These are phyloP conservation scores for Labrus mixtus DNA, from an alignment of 2,113 vertebrate species.

Conservation along the genomic window DNA sequence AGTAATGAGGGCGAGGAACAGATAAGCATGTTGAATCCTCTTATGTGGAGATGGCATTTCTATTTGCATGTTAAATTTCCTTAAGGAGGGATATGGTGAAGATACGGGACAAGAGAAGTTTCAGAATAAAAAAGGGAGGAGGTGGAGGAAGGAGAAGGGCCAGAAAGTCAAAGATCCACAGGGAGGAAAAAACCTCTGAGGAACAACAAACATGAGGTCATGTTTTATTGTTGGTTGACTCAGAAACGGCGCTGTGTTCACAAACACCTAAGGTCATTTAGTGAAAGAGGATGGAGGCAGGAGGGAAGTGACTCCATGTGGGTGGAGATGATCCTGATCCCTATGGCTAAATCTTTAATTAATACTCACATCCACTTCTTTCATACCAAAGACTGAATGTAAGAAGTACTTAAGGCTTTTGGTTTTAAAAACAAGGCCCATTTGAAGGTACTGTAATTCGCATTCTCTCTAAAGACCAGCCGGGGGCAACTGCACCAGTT, in stretches of 20 bases:
- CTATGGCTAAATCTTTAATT: not conserved
- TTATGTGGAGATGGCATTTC: not conserved
- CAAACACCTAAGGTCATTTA: conserved; percentile 5
- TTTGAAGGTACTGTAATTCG: not conserved
- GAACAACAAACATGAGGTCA: conserved; percentile 49
- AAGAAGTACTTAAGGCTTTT: not conserved
- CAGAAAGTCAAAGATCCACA: conserved; percentile 50
- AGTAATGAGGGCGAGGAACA: not conserved
- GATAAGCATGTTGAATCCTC: conserved; percentile 2
- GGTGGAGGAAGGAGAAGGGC: conserved; percentile 23
- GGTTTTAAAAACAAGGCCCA: not conserved
- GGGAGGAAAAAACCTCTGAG: conserved; percentile 46
- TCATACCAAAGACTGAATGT: too few species aligned
- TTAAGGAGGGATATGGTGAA: not conserved
- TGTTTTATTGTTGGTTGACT: conserved; percentile 46
- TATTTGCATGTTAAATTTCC: not conserved
- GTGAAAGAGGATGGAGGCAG: too few species aligned
- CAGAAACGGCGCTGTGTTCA: conserved; percentile 19
- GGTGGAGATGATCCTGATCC: too few species aligned
- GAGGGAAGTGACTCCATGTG: too few species aligned
- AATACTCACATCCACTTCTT: too few species aligned
- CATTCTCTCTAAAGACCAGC: not conserved
- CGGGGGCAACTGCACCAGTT: not conserved
- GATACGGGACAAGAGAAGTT: conserved; percentile 12
- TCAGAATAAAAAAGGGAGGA: not conserved